Evolutionary conservation across 2,888 invertebrate genomes (phyloP), one percentile per base, ranked within the genome.

Genomic region (Ephialtes manifestator): DNA sequence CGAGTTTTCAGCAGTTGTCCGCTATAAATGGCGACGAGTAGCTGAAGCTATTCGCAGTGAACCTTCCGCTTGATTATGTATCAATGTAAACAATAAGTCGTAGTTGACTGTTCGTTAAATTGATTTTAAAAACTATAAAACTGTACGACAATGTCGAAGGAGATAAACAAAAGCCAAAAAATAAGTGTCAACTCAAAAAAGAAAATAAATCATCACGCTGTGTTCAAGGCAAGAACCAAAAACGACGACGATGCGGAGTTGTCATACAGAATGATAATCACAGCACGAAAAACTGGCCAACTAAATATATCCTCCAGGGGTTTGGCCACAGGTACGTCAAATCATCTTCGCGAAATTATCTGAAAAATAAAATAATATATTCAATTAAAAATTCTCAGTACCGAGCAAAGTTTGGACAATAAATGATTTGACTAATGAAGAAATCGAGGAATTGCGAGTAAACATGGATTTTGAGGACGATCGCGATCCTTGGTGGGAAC

Each of bases 401-500:
- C 97, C 97, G 85, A 95, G 96, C 78, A 96, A 96, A 94, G 95
- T 97, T 84, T 97, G 97, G 96, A 96, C 95, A 88, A 96, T 97
- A 90, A 96, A 97, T 91, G 96, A 97, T 87, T 94, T 96, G 83
- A 96, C 96, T 85, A 95, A 96, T 79, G 96, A 96, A 18, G 95
- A 96, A 83, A 95, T 96, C 24, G 89, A 88, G 70, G 84, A 92
- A 55, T 85, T 94, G 88, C 96, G 96, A 65, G 94, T 94, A 8
- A 95, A 95, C 86, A 93, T 96, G 67, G 96, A 96, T 92, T 96
- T 96, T 89, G 94, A 95, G 79, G 95, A 95, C 71, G 95, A 95
- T 53, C 95, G 95, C 68, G 95, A 96, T 87, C 95, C 95, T 86
- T 98, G 98, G 98, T 98, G 98, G 98, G 97, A 97, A 92, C 96